Conservation (phyloP, 2,113 vertebrate species). For the Chinchilla lanigera region DNA sequence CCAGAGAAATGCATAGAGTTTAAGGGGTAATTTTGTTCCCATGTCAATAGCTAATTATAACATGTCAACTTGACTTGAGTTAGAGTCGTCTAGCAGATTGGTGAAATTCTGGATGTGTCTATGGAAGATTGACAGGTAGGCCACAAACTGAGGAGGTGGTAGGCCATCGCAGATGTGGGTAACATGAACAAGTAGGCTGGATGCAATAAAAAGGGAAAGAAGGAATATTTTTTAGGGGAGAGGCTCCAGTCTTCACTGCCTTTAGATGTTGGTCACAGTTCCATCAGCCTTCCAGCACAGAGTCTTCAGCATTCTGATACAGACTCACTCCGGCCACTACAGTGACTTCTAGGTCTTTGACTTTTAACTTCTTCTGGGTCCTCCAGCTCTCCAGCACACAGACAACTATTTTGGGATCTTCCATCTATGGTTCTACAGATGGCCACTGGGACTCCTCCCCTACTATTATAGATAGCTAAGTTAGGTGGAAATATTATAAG, state of each 20-base stretch:
- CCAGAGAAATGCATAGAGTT: neutral
- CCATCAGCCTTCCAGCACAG: neutral
- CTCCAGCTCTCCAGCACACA: neutral
- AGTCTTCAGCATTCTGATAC: neutral
- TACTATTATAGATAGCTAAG: neutral
- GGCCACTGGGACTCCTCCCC: neutral
- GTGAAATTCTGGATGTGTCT: neutral
- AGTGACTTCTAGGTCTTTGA: neutral
- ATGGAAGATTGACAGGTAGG: neutral
- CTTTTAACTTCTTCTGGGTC: neutral
- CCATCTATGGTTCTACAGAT: neutral
- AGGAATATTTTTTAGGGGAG: neutral
- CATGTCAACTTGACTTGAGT: neutral
- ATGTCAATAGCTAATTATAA: neutral
- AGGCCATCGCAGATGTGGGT: neutral
- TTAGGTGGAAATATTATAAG: too few species aligned
- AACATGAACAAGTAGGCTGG: neutral
- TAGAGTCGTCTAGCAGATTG: neutral
- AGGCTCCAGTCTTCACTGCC: neutral
- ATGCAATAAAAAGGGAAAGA: neutral
- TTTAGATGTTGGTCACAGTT: neutral
- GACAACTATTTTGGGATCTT: neutral
- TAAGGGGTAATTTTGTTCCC: neutral
- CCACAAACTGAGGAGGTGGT: neutral
- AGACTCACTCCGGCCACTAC: neutral